A percentile compares a stretch with the other conserved stretches of the same genome.
These are phyloP conservation scores for Monopis laevigella DNA, from an alignment of 2,888 invertebrate species.

Conservation along the genomic window DNA sequence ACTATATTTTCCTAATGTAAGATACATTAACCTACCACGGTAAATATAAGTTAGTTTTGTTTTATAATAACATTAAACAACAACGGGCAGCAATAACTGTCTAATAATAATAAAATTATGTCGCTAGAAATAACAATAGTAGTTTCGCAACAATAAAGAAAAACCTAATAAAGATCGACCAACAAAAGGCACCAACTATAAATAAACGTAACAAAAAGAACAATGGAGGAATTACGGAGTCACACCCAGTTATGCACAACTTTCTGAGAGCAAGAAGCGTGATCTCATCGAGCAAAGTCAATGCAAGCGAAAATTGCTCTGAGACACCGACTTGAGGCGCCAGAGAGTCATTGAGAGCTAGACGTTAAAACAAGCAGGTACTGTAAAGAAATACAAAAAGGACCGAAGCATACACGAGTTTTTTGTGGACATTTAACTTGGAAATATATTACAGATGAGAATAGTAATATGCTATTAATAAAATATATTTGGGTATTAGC, in stretches of 20 bases:
- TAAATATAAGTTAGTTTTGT: too few relatives aligned
- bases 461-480: too few relatives aligned
- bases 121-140: too few relatives aligned
- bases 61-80: too few relatives aligned
- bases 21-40: too few relatives aligned
- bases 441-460: too few relatives aligned
- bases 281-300: constrained; percentile 3
- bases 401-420: not conserved
- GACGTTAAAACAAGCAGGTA: not conserved
- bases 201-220: constrained; percentile 6
- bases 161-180: not conserved
- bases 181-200: constrained; percentile 8
- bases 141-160: not conserved
- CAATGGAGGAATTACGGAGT: constrained; percentile 2
- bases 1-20: too few relatives aligned
- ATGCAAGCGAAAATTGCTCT: constrained; percentile 1
- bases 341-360: not conserved
- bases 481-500: too few relatives aligned
- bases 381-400: not conserved
- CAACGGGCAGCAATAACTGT: too few relatives aligned
- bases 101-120: too few relatives aligned
- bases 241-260: not conserved
- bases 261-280: not conserved
- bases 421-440: too few relatives aligned
- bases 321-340: not conserved